A percentile compares a stretch with the other conserved stretches of the same genome.
phyloP scores from a whole-genome alignment of 2,113 vertebrate genomes.

The Periophthalmus modestus region DNA sequence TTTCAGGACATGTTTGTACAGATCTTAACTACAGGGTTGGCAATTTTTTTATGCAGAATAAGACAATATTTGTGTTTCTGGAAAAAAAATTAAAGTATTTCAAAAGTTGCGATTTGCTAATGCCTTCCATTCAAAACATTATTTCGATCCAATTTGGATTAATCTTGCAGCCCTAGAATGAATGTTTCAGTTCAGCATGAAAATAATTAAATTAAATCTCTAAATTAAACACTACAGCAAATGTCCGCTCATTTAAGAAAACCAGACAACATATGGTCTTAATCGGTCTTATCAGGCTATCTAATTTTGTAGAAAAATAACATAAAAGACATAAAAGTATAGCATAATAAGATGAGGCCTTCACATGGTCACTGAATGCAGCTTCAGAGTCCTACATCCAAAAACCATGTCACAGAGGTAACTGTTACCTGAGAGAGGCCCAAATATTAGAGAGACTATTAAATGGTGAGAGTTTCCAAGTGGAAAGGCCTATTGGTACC shows the following conservation, averaged over 20 bases:
- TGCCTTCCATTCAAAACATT: too few species aligned
- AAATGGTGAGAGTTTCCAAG: conserved; percentile 73
- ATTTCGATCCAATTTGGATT: too few species aligned
- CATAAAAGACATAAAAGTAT: not conserved
- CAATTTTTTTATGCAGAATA: too few species aligned
- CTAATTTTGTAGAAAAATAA: conserved; percentile 1
- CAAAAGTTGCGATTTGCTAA: too few species aligned
- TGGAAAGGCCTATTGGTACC: conserved; percentile 71
- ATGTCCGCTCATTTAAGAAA: conserved; percentile 58
- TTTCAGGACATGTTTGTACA: too few species aligned
- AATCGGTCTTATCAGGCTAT: conserved; percentile 60
- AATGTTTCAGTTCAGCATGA: too few species aligned
- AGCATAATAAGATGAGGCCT: not conserved
- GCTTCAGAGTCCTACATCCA: conserved; percentile 68
- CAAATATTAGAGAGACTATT: conserved; percentile 70
- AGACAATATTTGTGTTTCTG: too few species aligned
- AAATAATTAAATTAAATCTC: too few species aligned
- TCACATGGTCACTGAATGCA: not conserved
- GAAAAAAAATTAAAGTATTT: too few species aligned
- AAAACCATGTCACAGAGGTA: conserved; percentile 66
- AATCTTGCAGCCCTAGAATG: too few species aligned
- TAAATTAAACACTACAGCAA: conserved; percentile 26
- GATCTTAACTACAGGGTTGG: too few species aligned
- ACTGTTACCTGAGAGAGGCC: conserved; percentile 60
- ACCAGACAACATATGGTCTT: conserved; percentile 44